phyloP scores from a whole-genome alignment of 2,888 invertebrate species.

The Rhyacophila evoluta region DNA sequence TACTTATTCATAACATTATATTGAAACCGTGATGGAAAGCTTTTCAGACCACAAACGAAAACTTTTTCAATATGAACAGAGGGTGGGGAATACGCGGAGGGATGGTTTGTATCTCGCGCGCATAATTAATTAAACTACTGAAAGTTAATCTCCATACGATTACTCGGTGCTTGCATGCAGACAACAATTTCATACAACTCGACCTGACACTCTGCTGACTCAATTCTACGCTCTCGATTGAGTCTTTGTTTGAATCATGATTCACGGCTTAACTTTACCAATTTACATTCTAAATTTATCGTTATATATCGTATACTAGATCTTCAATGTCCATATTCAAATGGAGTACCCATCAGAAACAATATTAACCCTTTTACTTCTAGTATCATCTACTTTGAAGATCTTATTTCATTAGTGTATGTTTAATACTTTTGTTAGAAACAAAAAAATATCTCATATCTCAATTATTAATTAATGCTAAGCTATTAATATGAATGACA shows the following conservation, averaged over 20 bases:
- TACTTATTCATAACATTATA: not conserved
- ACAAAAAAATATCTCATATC: no score
- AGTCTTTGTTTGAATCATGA: not conserved
- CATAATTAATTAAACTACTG: constrained; percentile 28
- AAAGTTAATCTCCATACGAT: constrained; percentile 39
- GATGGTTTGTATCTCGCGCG: not conserved
- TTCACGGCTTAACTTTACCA: constrained; percentile 28
- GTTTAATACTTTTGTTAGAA: no score
- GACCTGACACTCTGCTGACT: not conserved
- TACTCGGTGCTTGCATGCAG: constrained; percentile 32
- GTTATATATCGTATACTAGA: constrained; percentile 23
- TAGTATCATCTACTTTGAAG: no score
- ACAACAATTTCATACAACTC: constrained; percentile 22
- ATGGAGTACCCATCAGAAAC: not conserved
- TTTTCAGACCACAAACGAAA: constrained; percentile 4
- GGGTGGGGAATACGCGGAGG: not conserved
- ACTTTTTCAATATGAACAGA: constrained; percentile 20
- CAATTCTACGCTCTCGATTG: not conserved
- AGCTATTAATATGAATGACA: no score
- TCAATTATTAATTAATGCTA: no score
- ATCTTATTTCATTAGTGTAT: no score
- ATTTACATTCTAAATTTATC: constrained; percentile 34
- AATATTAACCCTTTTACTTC: no score
- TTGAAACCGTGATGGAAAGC: constrained; percentile 5
- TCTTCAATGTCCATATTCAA: not conserved